Evolutionary conservation across 2,797 vertebrate genomes (phyloP).

Genomic region (Acanthurus leucopareius): DNA sequence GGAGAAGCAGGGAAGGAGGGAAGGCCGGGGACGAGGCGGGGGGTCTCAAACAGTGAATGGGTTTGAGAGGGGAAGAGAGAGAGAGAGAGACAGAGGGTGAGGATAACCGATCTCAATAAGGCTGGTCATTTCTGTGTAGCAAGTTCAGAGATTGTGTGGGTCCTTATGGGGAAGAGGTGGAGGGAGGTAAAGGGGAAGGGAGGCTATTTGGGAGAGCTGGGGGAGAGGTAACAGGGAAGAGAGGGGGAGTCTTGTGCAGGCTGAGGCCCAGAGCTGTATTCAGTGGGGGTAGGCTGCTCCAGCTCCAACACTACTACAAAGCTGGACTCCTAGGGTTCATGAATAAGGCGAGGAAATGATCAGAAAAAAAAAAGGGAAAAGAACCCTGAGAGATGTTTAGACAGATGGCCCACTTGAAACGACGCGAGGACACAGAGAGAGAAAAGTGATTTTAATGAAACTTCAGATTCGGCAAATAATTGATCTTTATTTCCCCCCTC

Average conservation of each 20-base stretch:
- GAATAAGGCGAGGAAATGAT: slow-evolving; percentile 99
- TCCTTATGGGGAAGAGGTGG: slow-evolving; percentile 69
- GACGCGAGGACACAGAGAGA: slow-evolving; percentile 90
- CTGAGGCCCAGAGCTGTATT: slow-evolving; percentile 89
- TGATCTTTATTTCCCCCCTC: slow-evolving; percentile 89
- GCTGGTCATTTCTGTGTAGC: slow-evolving; percentile 78
- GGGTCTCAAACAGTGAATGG: slow-evolving; percentile 75
- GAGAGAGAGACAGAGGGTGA: slow-evolving; percentile 67
- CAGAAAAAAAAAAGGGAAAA: slow-evolving; percentile 95
- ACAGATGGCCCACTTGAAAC: slow-evolving; percentile 99
- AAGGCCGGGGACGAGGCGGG: slow-evolving; percentile 61
- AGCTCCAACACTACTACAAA: slow-evolving; percentile 98
- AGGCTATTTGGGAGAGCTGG: slow-evolving; percentile 73
- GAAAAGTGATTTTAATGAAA: slow-evolving; percentile 95
- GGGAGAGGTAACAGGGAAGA: slow-evolving; percentile 58
- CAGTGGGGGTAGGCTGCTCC: slow-evolving; percentile 93
- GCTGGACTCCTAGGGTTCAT: slow-evolving; percentile 99
- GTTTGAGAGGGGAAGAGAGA: slow-evolving; percentile 64
- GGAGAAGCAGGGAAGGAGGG: slow-evolving; percentile 71
- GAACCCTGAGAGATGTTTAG: slow-evolving; percentile 97
- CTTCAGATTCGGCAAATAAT: slow-evolving; percentile 96
- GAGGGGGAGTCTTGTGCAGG: slow-evolving; percentile 89
- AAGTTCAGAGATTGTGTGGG: slow-evolving; percentile 77
- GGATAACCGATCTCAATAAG: slow-evolving; percentile 79
- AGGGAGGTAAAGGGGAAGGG: slow-evolving; percentile 66